These are phyloP conservation scores for Tympanuchus pallidicinctus DNA, from an alignment of 2,113 vertebrate species.

Conservation along the genomic window DNA sequence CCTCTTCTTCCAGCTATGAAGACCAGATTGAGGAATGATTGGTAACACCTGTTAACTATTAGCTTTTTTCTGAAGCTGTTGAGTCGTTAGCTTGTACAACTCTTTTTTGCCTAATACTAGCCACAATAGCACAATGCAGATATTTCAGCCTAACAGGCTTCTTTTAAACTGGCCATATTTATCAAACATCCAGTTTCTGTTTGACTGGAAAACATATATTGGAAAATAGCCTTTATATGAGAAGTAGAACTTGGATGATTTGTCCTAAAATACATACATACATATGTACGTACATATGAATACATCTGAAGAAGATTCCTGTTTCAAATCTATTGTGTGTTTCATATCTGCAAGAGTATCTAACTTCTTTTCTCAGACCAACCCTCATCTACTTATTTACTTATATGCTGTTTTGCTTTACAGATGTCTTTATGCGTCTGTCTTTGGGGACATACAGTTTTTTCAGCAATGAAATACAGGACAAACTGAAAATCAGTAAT, in stretches of 20 bases:
- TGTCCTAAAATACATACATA: neutral
- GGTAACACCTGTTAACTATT: constrained; percentile 68
- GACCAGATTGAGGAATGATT: constrained; percentile 55
- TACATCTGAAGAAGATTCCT: neutral
- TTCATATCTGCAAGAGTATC: neutral
- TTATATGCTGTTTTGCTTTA: neutral
- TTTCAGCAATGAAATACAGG: neutral
- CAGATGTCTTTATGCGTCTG: neutral
- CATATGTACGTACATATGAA: neutral
- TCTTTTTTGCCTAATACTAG: neutral
- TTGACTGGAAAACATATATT: neutral
- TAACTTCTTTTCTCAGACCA: neutral
- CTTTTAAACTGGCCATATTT: neutral
- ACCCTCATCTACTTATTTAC: neutral
- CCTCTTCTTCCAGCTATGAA: constrained; percentile 32
- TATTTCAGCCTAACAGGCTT: neutral
- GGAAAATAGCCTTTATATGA: neutral
- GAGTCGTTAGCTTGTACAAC: neutral
- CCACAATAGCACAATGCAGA: neutral
- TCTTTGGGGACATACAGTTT: neutral
- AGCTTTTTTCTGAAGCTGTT: constrained; percentile 36
- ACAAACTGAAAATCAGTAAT: neutral
- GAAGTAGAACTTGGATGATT: neutral
- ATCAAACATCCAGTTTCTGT: neutral
- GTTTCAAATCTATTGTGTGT: neutral